phyloP scores from a whole-genome alignment of 2,113 vertebrate genomes.

The Dasyprocta punctata region DNA sequence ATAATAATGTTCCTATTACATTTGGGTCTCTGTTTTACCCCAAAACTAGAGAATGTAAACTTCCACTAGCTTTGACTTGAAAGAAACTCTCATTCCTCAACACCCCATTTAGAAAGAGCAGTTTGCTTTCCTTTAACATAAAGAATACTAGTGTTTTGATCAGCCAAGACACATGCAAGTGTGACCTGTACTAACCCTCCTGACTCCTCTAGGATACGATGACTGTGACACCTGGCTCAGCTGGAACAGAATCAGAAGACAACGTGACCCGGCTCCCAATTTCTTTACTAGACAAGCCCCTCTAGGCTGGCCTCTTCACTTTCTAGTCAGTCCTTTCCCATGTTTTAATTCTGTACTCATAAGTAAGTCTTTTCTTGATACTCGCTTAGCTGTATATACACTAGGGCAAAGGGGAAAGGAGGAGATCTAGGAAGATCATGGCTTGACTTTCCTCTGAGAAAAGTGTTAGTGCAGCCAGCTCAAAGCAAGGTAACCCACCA shows the following conservation, averaged over 20 bases:
- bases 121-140: neutral
- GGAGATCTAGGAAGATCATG: neutral
- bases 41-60: neutral
- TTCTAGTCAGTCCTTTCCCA: neutral
- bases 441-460: neutral
- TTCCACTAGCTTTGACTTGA: neutral
- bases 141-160: neutral
- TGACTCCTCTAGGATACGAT: neutral
- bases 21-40: neutral
- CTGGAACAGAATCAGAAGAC: neutral
- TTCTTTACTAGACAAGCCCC: neutral
- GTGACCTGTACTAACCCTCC: neutral
- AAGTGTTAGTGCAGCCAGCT: neutral
- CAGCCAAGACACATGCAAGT: neutral
- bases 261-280: accelerated
- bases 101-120: neutral
- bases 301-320: neutral
- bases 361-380: neutral
- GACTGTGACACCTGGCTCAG: neutral
- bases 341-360: neutral
- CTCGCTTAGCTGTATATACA: neutral
- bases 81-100: neutral
- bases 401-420: neutral
- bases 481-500: neutral
- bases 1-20: neutral